Percentiles rank a stretch among this genome's conserved stretches.
phyloP scores from a whole-genome alignment of 2,888 invertebrate genomes.

The Scaptodrosophila latifasciaeformis region DNA sequence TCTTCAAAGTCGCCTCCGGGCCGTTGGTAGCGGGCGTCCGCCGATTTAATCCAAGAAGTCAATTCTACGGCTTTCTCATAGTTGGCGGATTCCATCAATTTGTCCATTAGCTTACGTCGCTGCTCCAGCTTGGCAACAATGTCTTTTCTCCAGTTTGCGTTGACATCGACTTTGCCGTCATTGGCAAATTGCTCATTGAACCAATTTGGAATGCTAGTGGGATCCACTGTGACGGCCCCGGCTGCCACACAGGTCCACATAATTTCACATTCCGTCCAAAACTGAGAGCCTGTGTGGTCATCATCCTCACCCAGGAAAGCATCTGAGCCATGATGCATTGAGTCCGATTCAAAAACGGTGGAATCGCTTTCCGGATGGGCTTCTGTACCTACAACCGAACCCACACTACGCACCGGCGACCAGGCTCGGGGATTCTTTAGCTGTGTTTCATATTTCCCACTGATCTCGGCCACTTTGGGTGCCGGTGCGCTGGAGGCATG shows the following conservation, averaged over 20 bases:
- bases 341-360: constrained; percentile 85
- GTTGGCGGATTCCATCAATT: constrained; percentile 76
- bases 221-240: constrained; percentile 86
- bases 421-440: constrained; percentile 88
- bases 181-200: constrained; percentile 78
- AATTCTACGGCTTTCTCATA: constrained; percentile 89
- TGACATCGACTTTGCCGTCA: constrained; percentile 79
- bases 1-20: constrained; percentile 80
- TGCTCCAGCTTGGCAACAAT: constrained; percentile 82
- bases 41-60: constrained; percentile 90
- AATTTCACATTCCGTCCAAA: constrained; percentile 87
- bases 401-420: constrained; percentile 92
- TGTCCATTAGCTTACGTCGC: constrained; percentile 76
- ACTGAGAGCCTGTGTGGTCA: constrained; percentile 79
- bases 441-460: constrained; percentile 83
- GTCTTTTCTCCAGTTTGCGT: constrained; percentile 84
- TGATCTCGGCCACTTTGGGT: constrained; percentile 76
- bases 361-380: constrained; percentile 91
- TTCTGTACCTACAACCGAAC: constrained; percentile 88
- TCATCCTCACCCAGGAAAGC: constrained; percentile 86
- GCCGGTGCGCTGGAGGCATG: constrained; percentile 73
- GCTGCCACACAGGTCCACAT: constrained; percentile 88
- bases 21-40: constrained; percentile 83
- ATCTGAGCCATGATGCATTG: constrained; percentile 81
- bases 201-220: constrained; percentile 87